phyloP scores from a whole-genome alignment of 2,113 vertebrate genomes.

The Leuciscus idus region DNA sequence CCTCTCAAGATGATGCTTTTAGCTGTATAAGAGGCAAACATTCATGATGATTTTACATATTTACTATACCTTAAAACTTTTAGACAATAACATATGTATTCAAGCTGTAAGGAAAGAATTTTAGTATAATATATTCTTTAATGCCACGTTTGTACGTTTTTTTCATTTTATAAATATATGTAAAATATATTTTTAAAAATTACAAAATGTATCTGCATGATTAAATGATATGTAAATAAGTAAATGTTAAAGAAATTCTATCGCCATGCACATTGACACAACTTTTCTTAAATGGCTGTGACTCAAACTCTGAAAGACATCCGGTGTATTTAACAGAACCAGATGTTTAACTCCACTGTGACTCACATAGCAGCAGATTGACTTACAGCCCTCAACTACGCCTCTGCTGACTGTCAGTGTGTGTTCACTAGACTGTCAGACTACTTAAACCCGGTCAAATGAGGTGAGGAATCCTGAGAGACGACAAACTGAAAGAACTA shows the following conservation, averaged over 20 bases:
- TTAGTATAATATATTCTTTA: neutral
- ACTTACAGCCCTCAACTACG: constrained; percentile 12
- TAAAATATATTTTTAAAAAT: neutral
- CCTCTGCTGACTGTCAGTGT: neutral
- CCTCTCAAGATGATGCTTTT: neutral
- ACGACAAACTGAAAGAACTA: neutral
- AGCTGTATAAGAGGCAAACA: neutral
- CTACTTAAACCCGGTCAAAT: neutral
- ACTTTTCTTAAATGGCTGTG: neutral
- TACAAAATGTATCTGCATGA: neutral
- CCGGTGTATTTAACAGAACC: constrained; percentile 44
- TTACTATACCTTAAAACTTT: neutral
- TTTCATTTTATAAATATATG: too few relatives aligned
- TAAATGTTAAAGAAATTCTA: neutral
- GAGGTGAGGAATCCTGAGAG: neutral
- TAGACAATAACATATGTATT: neutral
- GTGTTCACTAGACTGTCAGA: neutral
- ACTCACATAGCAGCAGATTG: constrained; percentile 41
- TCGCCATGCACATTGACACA: neutral
- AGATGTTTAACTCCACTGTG: constrained; percentile 50
- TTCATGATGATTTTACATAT: neutral
- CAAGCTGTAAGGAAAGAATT: too few relatives aligned
- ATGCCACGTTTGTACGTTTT: neutral
- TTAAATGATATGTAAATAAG: neutral
- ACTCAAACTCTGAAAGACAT: constrained; percentile 37